phyloP scores from a whole-genome alignment of 2,113 vertebrate species.

The Herpetotheres cachinnans region DNA sequence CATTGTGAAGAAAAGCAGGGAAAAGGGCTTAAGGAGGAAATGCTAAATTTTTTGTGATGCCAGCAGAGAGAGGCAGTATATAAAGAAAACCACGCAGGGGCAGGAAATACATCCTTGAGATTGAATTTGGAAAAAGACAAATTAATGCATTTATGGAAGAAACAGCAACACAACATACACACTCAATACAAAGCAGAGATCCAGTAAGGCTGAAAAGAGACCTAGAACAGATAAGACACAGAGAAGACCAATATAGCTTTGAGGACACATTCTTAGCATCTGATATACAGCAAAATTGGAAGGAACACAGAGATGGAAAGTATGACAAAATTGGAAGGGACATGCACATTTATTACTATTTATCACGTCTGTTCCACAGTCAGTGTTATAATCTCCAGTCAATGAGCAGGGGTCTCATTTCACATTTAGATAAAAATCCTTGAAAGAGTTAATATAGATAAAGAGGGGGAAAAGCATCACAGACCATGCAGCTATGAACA shows the following conservation, averaged over 20 bases:
- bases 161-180: background rate
- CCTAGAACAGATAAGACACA: background rate
- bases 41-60: background rate
- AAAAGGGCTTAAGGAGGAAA: background rate
- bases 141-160: conserved; percentile 11
- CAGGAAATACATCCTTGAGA: conserved; percentile 7
- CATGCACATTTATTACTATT: background rate
- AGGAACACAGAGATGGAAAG: background rate
- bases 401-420: background rate
- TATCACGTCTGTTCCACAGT: background rate
- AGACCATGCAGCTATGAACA: background rate
- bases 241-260: background rate
- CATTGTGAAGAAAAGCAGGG: conserved; percentile 8
- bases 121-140: background rate
- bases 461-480: background rate
- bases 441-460: background rate
- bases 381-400: background rate
- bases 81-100: background rate
- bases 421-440: background rate
- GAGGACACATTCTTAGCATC: background rate
- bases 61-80: background rate
- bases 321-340: background rate
- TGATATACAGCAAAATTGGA: background rate
- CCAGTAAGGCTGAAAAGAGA: background rate
- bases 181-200: background rate